These are phyloP conservation scores for Dione juno DNA, from an alignment of 2,888 invertebrate genomes.

Conservation along the genomic window DNA sequence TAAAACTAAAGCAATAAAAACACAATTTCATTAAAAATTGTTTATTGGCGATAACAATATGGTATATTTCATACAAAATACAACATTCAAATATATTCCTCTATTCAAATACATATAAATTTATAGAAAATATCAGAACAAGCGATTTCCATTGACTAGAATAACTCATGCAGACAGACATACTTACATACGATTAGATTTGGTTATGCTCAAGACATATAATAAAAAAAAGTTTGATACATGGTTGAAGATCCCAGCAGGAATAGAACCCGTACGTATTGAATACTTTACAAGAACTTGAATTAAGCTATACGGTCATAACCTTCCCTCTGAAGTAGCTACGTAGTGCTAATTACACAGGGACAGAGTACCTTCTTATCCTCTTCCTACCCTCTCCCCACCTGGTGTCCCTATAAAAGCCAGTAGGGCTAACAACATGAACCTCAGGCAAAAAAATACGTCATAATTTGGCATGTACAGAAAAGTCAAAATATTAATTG, in stretches of 20 bases:
- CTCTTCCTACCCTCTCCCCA: too few species aligned
- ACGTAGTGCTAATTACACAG: too few species aligned
- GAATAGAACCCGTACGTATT: too few species aligned
- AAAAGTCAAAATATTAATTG: too few species aligned
- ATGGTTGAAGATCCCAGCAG: neutral
- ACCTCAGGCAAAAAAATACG: too few species aligned
- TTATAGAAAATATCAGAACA: constrained; percentile 46
- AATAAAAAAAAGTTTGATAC: neutral
- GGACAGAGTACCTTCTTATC: too few species aligned
- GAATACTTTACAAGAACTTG: too few species aligned
- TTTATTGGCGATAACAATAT: constrained; percentile 74
- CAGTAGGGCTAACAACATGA: too few species aligned
- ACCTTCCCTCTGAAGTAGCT: too few species aligned
- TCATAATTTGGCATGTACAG: too few species aligned
- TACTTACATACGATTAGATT: neutral
- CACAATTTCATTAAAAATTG: constrained; percentile 58
- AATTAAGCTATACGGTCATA: too few species aligned
- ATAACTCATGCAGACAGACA: constrained; percentile 29
- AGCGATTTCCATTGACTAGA: constrained; percentile 50
- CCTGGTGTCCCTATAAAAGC: too few species aligned
- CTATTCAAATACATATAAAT: constrained; percentile 50
- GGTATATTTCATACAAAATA: constrained; percentile 77
- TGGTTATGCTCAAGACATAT: neutral
- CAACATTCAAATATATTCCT: constrained; percentile 65
- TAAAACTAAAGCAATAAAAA: constrained; percentile 30